phyloP scores from a whole-genome alignment of 2,797 vertebrate genomes.

The Lutjanus argentimaculatus region DNA sequence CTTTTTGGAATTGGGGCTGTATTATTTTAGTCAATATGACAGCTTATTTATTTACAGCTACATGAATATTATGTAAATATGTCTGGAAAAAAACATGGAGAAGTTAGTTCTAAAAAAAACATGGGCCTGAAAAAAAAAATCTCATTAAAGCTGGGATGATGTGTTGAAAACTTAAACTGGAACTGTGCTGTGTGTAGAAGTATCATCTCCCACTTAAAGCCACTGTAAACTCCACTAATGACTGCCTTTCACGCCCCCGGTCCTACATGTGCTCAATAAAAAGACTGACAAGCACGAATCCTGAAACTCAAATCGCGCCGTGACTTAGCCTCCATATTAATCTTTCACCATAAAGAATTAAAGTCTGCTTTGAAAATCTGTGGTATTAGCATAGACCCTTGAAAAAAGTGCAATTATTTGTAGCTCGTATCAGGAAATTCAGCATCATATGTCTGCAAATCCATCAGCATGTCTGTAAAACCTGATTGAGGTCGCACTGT shows the following conservation, averaged over 20 bases:
- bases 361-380: conserved; percentile 45
- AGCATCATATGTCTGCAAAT: conserved; percentile 31
- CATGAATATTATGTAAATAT: conserved; percentile 1
- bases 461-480: conserved; percentile 37
- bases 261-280: conserved; percentile 21
- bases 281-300: conserved; percentile 32
- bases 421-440: conserved; percentile 17
- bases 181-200: conserved; percentile 9
- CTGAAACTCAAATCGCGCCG: conserved; percentile 1
- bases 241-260: conserved; percentile 21
- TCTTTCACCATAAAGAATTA: conserved; percentile 33
- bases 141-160: conserved; percentile 40
- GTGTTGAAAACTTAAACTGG: conserved; percentile 31
- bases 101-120: conserved; percentile 5
- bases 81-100: neutral
- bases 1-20: too few species aligned
- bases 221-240: conserved; percentile 29
- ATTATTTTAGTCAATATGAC: neutral
- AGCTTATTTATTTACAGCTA: neutral
- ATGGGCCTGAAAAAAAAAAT: conserved; percentile 13
- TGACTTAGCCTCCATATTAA: conserved; percentile 42
- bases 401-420: conserved; percentile 8
- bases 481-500: conserved; percentile 48
- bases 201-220: conserved; percentile 36
- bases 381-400: conserved; percentile 10